Percentiles rank a stretch among this genome's conserved stretches.
phyloP scores from a whole-genome alignment of 2,888 invertebrate genomes.

The Hanleya hanleyi region DNA sequence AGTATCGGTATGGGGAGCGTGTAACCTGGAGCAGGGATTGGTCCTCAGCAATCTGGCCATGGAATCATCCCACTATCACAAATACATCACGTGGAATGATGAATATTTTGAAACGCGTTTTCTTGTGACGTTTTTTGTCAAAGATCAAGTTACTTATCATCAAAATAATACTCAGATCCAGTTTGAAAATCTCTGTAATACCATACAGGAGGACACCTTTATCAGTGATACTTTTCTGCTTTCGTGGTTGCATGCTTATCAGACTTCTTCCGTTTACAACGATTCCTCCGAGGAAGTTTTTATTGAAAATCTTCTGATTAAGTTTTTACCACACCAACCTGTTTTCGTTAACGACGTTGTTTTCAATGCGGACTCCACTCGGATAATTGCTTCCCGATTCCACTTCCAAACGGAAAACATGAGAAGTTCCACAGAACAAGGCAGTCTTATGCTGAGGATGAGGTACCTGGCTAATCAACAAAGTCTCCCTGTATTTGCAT shows the following conservation, averaged over 20 bases:
- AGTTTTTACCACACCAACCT: constrained; percentile 17
- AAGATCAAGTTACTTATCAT: constrained; percentile 26
- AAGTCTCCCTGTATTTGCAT: constrained; percentile 45
- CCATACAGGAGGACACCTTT: constrained; percentile 14
- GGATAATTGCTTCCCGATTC: constrained; percentile 87
- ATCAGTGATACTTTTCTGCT: constrained; percentile 22
- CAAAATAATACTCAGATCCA: neutral
- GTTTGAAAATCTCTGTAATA: constrained; percentile 17
- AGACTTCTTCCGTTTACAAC: constrained; percentile 23
- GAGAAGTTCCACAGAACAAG: constrained; percentile 79
- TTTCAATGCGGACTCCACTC: constrained; percentile 61
- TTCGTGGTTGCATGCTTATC: constrained; percentile 34
- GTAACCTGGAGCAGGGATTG: constrained; percentile 50
- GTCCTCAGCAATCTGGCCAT: constrained; percentile 51
- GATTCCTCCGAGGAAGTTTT: constrained; percentile 18
- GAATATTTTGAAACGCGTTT: constrained; percentile 37
- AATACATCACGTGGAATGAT: constrained; percentile 33
- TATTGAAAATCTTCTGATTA: neutral
- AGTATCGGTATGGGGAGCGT: constrained; percentile 53
- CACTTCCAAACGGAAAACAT: constrained; percentile 92
- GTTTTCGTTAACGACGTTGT: constrained; percentile 46
- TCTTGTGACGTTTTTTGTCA: constrained; percentile 42
- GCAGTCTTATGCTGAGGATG: constrained; percentile 49
- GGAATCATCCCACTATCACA: constrained; percentile 48
- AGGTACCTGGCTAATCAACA: constrained; percentile 46